Percentiles rank a stretch among this genome's conserved stretches.
Conservation (phyloP, 1,140 invertebrate genomes). For the Drosophila ohnishii region DNA sequence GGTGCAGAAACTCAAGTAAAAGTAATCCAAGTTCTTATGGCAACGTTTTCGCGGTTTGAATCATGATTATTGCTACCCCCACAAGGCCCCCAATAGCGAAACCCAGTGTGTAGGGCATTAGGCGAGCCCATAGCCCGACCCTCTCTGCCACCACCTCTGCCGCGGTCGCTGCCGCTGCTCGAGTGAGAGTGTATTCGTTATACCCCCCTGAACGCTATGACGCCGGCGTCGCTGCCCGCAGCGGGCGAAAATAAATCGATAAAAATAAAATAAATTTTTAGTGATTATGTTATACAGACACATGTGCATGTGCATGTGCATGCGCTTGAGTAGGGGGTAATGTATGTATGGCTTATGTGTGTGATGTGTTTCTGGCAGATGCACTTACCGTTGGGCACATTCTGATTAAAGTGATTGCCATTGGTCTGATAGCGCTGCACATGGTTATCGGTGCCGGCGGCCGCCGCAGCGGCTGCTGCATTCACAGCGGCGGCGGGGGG, state of each 20-base stretch:
- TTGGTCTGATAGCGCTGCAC: conserved; percentile 83
- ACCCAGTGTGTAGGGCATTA: conserved; percentile 46
- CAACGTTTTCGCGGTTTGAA: conserved; percentile 16
- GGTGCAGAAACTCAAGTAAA: conserved; percentile 14
- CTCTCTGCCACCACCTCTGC: conserved; percentile 23
- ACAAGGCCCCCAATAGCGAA: conserved; percentile 13
- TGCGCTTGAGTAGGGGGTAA: conserved; percentile 21
- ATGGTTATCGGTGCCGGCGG: conserved; percentile 78
- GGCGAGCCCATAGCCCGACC: conserved; percentile 41
- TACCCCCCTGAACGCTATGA: conserved; percentile 49
- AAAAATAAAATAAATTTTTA: conserved; percentile 82
- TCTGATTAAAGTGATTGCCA: conserved; percentile 83
- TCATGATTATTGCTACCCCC: conserved; percentile 13
- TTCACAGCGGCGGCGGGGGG: conserved; percentile 62
- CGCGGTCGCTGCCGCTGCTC: conserved; percentile 19
- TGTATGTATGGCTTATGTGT: conserved; percentile 26
- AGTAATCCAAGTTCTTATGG: conserved; percentile 18
- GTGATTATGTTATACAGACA: conserved; percentile 78
- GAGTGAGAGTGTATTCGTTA: conserved; percentile 47
- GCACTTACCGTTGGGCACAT: conserved; percentile 82
- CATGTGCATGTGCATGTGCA: conserved; percentile 36
- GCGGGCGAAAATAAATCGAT: conserved; percentile 77
- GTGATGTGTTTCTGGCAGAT: conserved; percentile 20
- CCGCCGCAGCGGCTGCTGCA: conserved; percentile 70
- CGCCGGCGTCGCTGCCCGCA: conserved; percentile 55